Base-by-base conservation (phyloP, 2,888 invertebrate genomes). In the Xylophagus ater region DNA sequence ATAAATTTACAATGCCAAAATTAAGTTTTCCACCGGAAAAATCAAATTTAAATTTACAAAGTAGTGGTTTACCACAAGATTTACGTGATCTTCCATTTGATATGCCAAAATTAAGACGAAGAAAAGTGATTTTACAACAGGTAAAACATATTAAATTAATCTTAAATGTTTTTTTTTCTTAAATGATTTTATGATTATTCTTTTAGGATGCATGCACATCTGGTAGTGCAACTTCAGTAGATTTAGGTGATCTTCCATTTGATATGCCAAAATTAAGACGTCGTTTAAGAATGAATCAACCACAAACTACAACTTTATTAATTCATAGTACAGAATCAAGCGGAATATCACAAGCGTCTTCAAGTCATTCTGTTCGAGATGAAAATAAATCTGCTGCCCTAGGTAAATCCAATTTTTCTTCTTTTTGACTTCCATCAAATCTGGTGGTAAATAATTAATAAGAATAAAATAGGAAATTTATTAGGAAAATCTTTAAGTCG, bases 201-300 rank as follows among this genome's bases (percentile, higher is more conserved):
- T 20, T 37, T 4, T 33, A 64, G 61, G 63, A 62, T 18, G 57
- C 60, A 8, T 81, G 81, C 37, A 83, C 83, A 49, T 78, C 77
- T 5, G 75, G 78, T 25, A 78, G 78, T 53, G 76, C 77, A 28
- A 78, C 78, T 7, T 79, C 78, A 10, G 81, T 85, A 29, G 87
- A 88, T 58, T 67, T 87, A 36, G 72, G 81, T 47, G 78, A 88
- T 58, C 70, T 89, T 56, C 89, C 89, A 40, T 89, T 89, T 60
- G 88, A 89, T 60, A 89, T 89, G 89, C 89, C 89, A 20, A 89
- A 89, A 65, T 66, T 89, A 41, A 71, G 85, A 45, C 69, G 87
- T 37, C 76, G 85, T 47, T 65, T 86, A 52, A 73, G 85, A 47
- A 76, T 77, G 46, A 62, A 63, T 41, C 45, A 44, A 23, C 48